Evolutionary conservation across 2,113 vertebrate genomes (phyloP).

Genomic region (Oreamnos americanus): DNA sequence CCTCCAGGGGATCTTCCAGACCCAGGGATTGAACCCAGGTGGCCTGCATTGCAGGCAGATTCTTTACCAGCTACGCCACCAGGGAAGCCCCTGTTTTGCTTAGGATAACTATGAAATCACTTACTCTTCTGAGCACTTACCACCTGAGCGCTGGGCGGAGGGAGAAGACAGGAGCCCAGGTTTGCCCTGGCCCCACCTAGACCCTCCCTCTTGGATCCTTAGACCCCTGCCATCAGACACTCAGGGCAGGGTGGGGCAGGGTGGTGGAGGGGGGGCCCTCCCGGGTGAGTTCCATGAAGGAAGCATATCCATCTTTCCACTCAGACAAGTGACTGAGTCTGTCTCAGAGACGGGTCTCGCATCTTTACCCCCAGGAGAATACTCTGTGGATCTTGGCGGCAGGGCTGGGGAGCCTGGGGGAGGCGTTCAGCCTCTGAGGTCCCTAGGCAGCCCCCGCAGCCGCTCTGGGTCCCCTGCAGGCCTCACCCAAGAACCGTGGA

Average conservation of each 20-base stretch:
- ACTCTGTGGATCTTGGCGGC: neutral
- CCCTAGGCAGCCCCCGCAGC: neutral
- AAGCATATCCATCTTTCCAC: neutral
- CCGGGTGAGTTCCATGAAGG: fast-evolving
- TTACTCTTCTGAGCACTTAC: fast-evolving
- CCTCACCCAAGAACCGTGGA: neutral
- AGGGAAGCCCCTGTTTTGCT: neutral
- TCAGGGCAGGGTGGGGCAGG: fast-evolving
- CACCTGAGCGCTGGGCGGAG: fast-evolving
- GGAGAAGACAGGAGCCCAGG: fast-evolving
- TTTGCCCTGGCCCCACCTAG: fast-evolving
- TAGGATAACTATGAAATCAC: fast-evolving
- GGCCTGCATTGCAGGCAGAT: neutral
- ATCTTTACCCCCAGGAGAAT: neutral
- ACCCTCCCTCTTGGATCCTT: neutral
- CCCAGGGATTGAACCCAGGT: neutral
- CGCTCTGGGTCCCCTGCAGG: neutral
- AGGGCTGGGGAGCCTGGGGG: neutral
- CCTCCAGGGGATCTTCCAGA: neutral
- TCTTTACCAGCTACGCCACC: neutral
- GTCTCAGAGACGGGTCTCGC: neutral
- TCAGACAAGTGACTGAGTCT: neutral
- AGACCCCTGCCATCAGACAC: neutral
- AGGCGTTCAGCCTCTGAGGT: fast-evolving
- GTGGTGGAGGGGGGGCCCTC: neutral